Percentiles rank a stretch among this genome's conserved stretches.
Conservation (phyloP, 2,888 invertebrate genomes). For the Strigamia maritima region DNA sequence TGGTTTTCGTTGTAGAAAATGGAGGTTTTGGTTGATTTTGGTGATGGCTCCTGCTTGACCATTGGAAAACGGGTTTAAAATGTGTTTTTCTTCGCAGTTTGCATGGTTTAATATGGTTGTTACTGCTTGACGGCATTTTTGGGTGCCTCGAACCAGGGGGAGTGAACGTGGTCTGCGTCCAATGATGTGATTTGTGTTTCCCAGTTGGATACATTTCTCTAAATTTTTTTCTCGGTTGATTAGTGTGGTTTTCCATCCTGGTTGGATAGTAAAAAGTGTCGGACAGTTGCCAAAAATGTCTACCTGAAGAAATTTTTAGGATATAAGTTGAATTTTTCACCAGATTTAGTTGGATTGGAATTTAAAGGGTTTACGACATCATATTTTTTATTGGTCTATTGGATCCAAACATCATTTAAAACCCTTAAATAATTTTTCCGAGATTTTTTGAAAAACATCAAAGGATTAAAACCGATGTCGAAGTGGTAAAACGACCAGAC, state of each 20-base stretch:
- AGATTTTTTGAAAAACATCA: too few relatives aligned
- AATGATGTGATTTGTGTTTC: not conserved
- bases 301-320: not conserved
- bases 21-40: not conserved
- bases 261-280: not conserved
- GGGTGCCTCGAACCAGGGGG: not conserved
- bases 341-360: too few relatives aligned
- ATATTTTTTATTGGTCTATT: too few relatives aligned
- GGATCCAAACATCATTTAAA: too few relatives aligned
- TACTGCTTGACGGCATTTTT: not conserved
- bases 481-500: too few relatives aligned
- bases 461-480: too few relatives aligned
- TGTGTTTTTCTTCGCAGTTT: constrained; percentile 54
- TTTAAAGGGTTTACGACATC: too few relatives aligned
- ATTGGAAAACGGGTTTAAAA: constrained; percentile 56
- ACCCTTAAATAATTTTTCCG: too few relatives aligned
- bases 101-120: constrained; percentile 48
- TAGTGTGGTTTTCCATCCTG: not conserved
- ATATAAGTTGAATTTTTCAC: too few relatives aligned
- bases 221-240: not conserved
- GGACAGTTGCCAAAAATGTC: not conserved
- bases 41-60: constrained; percentile 52
- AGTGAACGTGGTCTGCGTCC: not conserved
- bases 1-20: constrained; percentile 49
- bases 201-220: not conserved